A percentile compares a stretch with the other conserved stretches of the same genome.
These are phyloP conservation scores for Cyclargus thomasi DNA, from an alignment of 1,140 invertebrate genomes.

Conservation along the genomic window DNA sequence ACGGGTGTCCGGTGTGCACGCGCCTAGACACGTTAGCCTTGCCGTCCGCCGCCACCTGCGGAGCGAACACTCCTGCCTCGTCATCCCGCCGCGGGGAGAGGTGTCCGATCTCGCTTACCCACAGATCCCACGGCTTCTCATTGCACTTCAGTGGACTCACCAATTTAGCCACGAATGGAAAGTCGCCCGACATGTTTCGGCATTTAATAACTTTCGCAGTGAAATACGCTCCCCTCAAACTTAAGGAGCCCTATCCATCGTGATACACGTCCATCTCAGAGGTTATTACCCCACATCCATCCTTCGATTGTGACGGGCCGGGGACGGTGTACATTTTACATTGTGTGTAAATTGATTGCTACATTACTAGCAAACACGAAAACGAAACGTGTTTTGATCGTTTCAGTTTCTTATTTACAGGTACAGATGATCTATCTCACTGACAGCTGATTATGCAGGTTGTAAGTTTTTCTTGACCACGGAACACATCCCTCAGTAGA, in stretches of 20 bases:
- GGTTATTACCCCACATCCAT: slow-evolving; percentile 75
- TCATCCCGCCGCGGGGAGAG: slow-evolving; percentile 60
- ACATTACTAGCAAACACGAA: slow-evolving; percentile 51
- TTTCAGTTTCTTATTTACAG: slow-evolving; percentile 74
- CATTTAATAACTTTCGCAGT: slow-evolving; percentile 39
- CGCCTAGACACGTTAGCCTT: slow-evolving; percentile 43
- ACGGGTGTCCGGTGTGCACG: slow-evolving; percentile 42
- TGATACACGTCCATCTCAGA: slow-evolving; percentile 55
- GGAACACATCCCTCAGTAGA: slow-evolving; percentile 66
- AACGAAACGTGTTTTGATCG: slow-evolving; percentile 65
- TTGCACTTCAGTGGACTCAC: slow-evolving; percentile 67
- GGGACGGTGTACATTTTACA: slow-evolving; percentile 44
- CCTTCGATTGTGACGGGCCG: slow-evolving; percentile 38
- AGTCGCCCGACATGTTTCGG: slow-evolving; percentile 63
- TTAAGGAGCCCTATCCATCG: slow-evolving; percentile 59
- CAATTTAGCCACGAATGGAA: slow-evolving; percentile 55
- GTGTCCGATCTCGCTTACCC: slow-evolving; percentile 69
- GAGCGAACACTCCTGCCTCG: slow-evolving; percentile 39
- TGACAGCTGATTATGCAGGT: slow-evolving; percentile 77
- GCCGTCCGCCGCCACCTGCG: slow-evolving; percentile 46
- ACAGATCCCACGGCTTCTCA: slow-evolving; percentile 73
- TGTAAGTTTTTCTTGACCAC: slow-evolving; percentile 72
- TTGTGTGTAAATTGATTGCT: slow-evolving; percentile 46
- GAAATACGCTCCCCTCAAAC: slow-evolving; percentile 40
- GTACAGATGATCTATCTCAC: slow-evolving; percentile 75